Percentiles rank a stretch among this genome's conserved stretches.
These are phyloP conservation scores for Lamellibrachia luymesi DNA, from an alignment of 1,140 invertebrate genomes.

Conservation along the genomic window DNA sequence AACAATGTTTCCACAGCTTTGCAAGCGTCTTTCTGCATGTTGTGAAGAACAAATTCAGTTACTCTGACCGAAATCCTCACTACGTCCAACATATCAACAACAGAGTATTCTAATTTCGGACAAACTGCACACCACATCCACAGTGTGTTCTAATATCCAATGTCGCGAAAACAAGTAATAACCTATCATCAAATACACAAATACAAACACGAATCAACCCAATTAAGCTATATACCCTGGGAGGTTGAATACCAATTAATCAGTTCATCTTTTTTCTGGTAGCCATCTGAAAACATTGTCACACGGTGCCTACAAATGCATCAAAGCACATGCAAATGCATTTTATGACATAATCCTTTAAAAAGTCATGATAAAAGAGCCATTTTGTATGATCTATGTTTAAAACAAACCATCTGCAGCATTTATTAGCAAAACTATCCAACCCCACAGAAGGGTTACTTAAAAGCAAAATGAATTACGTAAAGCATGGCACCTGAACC, in stretches of 20 bases:
- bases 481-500: neutral
- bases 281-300: neutral
- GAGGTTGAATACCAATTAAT: neutral
- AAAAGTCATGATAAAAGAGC: neutral
- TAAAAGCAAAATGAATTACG: neutral
- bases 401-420: neutral
- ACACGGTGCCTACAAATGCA: neutral
- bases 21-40: too few species aligned
- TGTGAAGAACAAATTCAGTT: neutral
- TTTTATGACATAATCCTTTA: neutral
- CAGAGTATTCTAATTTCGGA: neutral
- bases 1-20: neutral
- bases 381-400: neutral
- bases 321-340: neutral
- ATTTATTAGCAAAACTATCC: neutral
- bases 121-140: neutral
- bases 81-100: neutral
- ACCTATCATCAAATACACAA: neutral
- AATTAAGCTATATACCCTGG: neutral
- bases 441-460: neutral
- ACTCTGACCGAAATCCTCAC: neutral
- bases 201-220: neutral
- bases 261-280: neutral
- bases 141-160: neutral
- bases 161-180: neutral